Evolutionary conservation across 2,113 vertebrate species (phyloP).

Genomic region (Leucosticte australis): DNA sequence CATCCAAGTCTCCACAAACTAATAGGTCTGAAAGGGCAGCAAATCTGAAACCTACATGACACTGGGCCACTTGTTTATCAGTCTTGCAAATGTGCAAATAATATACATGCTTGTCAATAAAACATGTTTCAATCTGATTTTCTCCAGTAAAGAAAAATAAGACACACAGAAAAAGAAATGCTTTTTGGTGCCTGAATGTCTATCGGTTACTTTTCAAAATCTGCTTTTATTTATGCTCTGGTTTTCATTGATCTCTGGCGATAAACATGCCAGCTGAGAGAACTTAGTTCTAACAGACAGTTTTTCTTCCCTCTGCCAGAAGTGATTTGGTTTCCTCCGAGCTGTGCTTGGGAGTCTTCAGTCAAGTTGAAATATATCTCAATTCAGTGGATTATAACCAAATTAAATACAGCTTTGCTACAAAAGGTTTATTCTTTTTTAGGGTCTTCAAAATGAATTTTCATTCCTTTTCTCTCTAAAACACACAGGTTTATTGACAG

Average conservation of each 20-base stretch:
- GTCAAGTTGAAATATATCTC: background rate
- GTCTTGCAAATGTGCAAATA: background rate
- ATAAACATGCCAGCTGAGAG: background rate
- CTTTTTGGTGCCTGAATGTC: background rate
- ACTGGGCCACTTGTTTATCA: background rate
- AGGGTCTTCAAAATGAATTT: background rate
- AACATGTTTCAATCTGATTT: background rate
- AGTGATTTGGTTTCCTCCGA: conserved; percentile 17
- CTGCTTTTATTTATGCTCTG: conserved; percentile 22
- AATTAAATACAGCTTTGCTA: conserved; percentile 37
- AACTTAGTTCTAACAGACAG: background rate
- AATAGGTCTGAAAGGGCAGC: background rate
- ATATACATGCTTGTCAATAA: background rate
- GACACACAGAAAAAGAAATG: background rate
- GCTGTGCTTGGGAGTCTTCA: background rate
- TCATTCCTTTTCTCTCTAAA: conserved; percentile 14
- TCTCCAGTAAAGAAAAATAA: background rate
- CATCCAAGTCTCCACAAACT: background rate
- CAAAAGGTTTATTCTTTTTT: background rate
- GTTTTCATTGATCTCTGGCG: background rate
- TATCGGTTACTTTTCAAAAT: background rate
- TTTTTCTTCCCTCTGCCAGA: conserved; percentile 20
- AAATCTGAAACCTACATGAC: background rate
- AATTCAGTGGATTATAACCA: background rate
- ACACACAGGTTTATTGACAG: conserved; percentile 1